Conservation (phyloP, 2,888 invertebrate species). For the Patella depressa region DNA sequence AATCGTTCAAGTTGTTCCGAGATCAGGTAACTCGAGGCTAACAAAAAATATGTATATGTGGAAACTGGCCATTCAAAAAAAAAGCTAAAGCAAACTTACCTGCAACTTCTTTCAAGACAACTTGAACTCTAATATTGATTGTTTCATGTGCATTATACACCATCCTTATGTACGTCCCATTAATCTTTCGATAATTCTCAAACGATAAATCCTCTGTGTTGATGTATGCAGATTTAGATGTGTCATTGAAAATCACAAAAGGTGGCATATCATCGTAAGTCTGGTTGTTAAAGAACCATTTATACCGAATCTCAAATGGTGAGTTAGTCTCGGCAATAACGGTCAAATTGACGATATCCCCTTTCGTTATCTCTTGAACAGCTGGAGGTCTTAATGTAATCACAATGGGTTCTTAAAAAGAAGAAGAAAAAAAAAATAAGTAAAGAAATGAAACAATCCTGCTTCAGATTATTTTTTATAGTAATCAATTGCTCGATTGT, state of each 20-base stretch:
- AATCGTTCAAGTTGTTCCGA: no score
- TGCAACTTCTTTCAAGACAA: background rate
- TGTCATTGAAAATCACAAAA: conserved; percentile 19
- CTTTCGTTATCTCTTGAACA: conserved; percentile 25
- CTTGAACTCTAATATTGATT: background rate
- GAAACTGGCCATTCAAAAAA: conserved; percentile 26
- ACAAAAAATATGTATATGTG: conserved; percentile 39
- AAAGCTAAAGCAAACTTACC: background rate
- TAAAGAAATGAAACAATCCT: background rate
- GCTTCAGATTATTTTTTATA: no score
- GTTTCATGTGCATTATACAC: conserved; percentile 23
- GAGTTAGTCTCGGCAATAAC: conserved; percentile 30
- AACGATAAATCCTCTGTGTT: conserved; percentile 30
- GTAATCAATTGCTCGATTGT: no score
- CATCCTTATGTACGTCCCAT: conserved; percentile 25
- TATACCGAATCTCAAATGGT: conserved; percentile 19
- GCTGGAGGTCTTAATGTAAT: conserved; percentile 11
- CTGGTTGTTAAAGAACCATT: conserved; percentile 32
- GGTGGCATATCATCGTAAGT: conserved; percentile 23
- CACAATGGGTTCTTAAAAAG: conserved; percentile 33
- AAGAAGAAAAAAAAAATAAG: background rate
- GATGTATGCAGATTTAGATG: conserved; percentile 27
- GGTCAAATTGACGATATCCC: conserved; percentile 35
- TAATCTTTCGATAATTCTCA: conserved; percentile 24
- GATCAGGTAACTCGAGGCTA: conserved; percentile 8